Conservation (phyloP, 2,888 invertebrate species). For the Xylocampa areola region DNA sequence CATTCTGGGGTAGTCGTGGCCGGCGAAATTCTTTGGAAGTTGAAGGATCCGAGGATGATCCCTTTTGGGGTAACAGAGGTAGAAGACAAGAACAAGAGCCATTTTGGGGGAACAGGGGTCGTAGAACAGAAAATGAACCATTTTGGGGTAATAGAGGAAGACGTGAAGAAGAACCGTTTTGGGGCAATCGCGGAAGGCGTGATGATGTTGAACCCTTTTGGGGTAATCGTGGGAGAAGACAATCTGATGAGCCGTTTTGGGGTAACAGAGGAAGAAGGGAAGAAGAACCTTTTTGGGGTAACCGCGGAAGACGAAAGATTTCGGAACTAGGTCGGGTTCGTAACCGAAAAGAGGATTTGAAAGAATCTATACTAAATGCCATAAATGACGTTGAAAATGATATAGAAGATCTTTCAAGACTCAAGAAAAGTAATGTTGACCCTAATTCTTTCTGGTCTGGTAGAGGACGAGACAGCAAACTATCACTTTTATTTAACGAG, state of each 20-base stretch:
- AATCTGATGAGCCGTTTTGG: slow-evolving; percentile 81
- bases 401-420: slow-evolving; percentile 70
- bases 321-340: slow-evolving; percentile 69
- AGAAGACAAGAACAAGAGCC: slow-evolving; percentile 69
- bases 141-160: slow-evolving; percentile 82
- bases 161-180: slow-evolving; percentile 74
- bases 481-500: slow-evolving; percentile 69
- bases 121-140: slow-evolving; percentile 64
- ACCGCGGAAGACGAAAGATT: slow-evolving; percentile 74
- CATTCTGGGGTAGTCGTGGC: slow-evolving; percentile 60
- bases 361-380: slow-evolving; percentile 69
- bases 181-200: slow-evolving; percentile 70
- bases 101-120: slow-evolving; percentile 76
- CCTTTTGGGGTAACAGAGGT: slow-evolving; percentile 78
- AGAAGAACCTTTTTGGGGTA: slow-evolving; percentile 84
- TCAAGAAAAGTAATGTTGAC: slow-evolving; percentile 60
- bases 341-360: slow-evolving; percentile 68
- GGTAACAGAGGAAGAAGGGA: slow-evolving; percentile 80
- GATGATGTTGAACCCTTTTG: slow-evolving; percentile 70
- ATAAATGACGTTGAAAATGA: slow-evolving; percentile 72
- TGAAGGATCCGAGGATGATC: slow-evolving; percentile 55
- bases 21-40: slow-evolving; percentile 52
- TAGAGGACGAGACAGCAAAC: slow-evolving; percentile 71
- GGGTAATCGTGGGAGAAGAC: slow-evolving; percentile 75
- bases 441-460: slow-evolving; percentile 71